Conservation (phyloP, 2,888 invertebrate genomes). For the Polylopha cassiicola region DNA sequence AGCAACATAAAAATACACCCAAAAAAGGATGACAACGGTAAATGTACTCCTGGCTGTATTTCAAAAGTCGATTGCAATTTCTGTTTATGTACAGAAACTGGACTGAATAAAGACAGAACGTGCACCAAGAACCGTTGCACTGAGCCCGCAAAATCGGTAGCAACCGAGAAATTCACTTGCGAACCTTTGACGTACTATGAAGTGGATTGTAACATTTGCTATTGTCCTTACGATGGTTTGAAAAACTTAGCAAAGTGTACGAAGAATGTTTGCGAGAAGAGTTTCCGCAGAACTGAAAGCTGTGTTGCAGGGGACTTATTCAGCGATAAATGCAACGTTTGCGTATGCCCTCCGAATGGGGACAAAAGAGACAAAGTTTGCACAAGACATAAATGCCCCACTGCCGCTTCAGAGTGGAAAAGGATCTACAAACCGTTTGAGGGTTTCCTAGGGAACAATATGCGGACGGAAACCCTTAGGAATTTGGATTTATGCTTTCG, state of each 20-base stretch:
- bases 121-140: slow-evolving; percentile 57
- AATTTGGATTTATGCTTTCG: slow-evolving; percentile 59
- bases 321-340: slow-evolving; percentile 62
- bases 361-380: slow-evolving; percentile 52
- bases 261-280: slow-evolving; percentile 56
- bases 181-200: slow-evolving; percentile 58
- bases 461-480: slow-evolving; percentile 33
- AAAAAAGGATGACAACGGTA: slow-evolving; percentile 24
- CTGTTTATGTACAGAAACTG: slow-evolving; percentile 61
- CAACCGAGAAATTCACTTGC: slow-evolving; percentile 41
- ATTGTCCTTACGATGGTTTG: slow-evolving; percentile 53
- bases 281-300: slow-evolving; percentile 45
- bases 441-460: slow-evolving; percentile 37
- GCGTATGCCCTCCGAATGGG: slow-evolving; percentile 62
- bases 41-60: slow-evolving; percentile 54
- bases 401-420: slow-evolving; percentile 43
- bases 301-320: slow-evolving; percentile 59
- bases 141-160: slow-evolving; percentile 22
- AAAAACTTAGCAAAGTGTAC: slow-evolving; percentile 67
- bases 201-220: slow-evolving; percentile 66
- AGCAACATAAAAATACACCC: too few relatives aligned
- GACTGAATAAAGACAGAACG: slow-evolving; percentile 39
- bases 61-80: slow-evolving; percentile 59
- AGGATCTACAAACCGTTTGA: slow-evolving; percentile 50
- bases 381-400: slow-evolving; percentile 48